Evolutionary conservation across 2,888 invertebrate species (phyloP).

Genomic region (Enoplolaimus lenunculus): DNA sequence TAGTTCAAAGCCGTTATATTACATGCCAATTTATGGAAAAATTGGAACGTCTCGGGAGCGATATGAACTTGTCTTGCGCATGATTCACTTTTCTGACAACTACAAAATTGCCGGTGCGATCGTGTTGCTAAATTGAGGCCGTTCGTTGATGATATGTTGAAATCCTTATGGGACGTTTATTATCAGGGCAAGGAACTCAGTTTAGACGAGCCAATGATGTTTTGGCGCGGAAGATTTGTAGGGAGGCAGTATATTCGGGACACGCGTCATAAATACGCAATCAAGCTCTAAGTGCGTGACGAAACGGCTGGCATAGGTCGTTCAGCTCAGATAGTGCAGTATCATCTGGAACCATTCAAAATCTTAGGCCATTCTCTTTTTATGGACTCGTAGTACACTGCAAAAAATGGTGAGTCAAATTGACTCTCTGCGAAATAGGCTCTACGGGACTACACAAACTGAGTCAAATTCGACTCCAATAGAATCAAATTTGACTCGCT

Average conservation of each 20-base stretch:
- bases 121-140: conserved; percentile 10
- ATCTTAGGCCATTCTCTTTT: neutral
- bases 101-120: neutral
- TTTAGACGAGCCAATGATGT: conserved; percentile 14
- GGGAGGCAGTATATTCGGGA: neutral
- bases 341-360: neutral
- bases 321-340: neutral
- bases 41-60: conserved; percentile 14
- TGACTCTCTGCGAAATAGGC: too few species aligned
- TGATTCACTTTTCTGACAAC: conserved; percentile 7
- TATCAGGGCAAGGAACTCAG: conserved; percentile 8
- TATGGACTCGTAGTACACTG: conserved; percentile 11
- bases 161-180: neutral
- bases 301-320: conserved; percentile 9
- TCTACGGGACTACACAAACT: too few species aligned
- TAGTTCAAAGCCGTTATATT: conserved; percentile 2
- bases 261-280: neutral
- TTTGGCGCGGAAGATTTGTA: conserved; percentile 8
- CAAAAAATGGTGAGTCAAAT: neutral
- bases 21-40: conserved; percentile 15
- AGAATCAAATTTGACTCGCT: too few species aligned
- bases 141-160: conserved; percentile 12
- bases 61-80: conserved; percentile 2
- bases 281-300: neutral
- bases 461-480: too few species aligned